A percentile compares a stretch with the other conserved stretches of the same genome.
These are phyloP conservation scores for Urocolius indicus DNA, from an alignment of 2,113 vertebrate species.

Conservation along the genomic window DNA sequence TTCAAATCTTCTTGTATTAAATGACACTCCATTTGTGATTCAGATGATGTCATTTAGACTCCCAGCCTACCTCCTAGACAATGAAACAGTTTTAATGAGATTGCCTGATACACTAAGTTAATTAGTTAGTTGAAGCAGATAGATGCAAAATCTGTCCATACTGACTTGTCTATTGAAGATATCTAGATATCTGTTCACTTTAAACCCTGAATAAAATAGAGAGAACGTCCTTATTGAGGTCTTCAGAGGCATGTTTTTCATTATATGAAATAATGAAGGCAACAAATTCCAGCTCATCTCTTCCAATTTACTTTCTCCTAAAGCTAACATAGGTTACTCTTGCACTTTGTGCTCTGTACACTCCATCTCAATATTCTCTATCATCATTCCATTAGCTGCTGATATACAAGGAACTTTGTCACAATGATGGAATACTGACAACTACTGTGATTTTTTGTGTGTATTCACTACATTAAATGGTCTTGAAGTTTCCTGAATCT, in stretches of 20 bases:
- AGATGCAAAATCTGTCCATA: not conserved
- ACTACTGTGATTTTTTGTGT: not conserved
- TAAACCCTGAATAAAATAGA: not conserved
- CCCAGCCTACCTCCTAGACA: not conserved
- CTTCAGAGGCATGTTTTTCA: not conserved
- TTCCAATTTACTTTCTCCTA: not conserved
- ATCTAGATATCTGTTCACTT: not conserved
- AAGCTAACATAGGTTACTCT: rapidly evolving
- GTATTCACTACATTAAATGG: not conserved
- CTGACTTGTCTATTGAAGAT: not conserved
- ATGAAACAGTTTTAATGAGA: not conserved
- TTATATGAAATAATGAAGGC: not conserved
- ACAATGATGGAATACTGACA: not conserved
- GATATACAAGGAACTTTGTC: not conserved
- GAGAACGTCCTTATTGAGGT: not conserved
- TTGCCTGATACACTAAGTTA: not conserved
- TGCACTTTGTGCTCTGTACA: not conserved
- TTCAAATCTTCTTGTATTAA: not conserved
- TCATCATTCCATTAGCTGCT: not conserved
- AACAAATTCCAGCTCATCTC: not conserved
- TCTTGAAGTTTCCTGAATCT: not conserved
- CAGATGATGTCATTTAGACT: rapidly evolving
- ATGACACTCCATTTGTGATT: not conserved
- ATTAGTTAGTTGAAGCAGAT: not conserved
- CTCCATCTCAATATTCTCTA: not conserved